Percentiles rank a stretch among this genome's conserved stretches.
Conservation (phyloP, 2,113 vertebrate genomes). For the Tachysurus fulvidraco region DNA sequence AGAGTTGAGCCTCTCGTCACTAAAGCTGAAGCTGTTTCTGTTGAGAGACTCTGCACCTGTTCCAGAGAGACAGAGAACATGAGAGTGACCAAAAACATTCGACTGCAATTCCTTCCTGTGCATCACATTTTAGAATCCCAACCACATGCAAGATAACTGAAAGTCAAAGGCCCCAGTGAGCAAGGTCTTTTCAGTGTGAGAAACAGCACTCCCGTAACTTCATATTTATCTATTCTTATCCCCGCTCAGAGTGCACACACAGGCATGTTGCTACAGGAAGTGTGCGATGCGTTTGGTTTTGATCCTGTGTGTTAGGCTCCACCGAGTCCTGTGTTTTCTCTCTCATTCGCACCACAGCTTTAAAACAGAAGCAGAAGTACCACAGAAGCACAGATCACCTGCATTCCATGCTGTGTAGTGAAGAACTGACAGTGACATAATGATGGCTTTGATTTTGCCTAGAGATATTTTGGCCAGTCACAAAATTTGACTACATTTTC, state of each 20-base stretch:
- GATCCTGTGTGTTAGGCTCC: background rate
- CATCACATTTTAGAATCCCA: slow-evolving; percentile 21
- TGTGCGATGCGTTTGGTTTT: background rate
- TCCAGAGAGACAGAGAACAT: slow-evolving; percentile 25
- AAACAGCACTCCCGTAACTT: background rate
- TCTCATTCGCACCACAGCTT: slow-evolving; percentile 13
- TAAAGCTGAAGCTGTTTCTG: slow-evolving; percentile 91
- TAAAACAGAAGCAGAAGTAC: slow-evolving; percentile 19
- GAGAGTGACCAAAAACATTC: slow-evolving; percentile 12
- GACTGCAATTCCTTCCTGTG: slow-evolving; percentile 54
- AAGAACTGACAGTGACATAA: slow-evolving; percentile 45
- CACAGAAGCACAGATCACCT: background rate
- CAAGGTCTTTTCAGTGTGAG: background rate
- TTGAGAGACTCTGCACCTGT: slow-evolving; percentile 89
- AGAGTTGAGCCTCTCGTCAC: slow-evolving; percentile 91
- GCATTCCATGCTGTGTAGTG: slow-evolving; percentile 9
- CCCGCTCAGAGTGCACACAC: slow-evolving; percentile 20
- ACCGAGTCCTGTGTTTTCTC: background rate
- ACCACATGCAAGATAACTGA: slow-evolving; percentile 16
- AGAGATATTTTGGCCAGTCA: slow-evolving; percentile 39
- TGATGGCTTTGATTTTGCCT: slow-evolving; percentile 35
- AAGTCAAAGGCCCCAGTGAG: slow-evolving; percentile 18
- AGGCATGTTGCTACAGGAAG: slow-evolving; percentile 16
- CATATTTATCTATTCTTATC: slow-evolving; percentile 24
- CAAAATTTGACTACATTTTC: slow-evolving; percentile 27